These are phyloP conservation scores for Tonatia bakeri DNA, from an alignment of 2,113 vertebrate genomes.

Conservation along the genomic window DNA sequence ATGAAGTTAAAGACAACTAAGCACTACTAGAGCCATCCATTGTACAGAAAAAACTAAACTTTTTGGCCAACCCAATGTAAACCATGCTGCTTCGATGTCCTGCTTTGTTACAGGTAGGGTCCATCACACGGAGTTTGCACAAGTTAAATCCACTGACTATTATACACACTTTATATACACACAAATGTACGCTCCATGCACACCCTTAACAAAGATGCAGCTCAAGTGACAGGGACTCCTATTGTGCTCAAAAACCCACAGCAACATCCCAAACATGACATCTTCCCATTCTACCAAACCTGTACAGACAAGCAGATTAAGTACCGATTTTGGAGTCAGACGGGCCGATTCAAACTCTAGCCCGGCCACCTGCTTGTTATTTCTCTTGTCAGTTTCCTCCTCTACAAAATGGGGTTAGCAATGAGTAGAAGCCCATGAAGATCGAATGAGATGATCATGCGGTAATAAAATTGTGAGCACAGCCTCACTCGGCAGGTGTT, in stretches of 20 bases:
- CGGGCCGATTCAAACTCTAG: not conserved
- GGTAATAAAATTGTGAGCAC: not conserved
- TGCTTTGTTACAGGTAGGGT: conserved; percentile 37
- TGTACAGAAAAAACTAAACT: too few species aligned
- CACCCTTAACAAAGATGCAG: not conserved
- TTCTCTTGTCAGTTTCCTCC: conserved; percentile 10
- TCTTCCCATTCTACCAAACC: not conserved
- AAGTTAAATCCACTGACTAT: conserved; percentile 42
- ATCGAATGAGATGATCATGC: not conserved
- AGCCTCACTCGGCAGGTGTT: not conserved
- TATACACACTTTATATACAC: not conserved
- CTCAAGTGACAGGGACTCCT: conserved; percentile 1
- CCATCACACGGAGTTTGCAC: conserved; percentile 45
- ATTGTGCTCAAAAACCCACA: not conserved
- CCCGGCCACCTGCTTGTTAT: not conserved
- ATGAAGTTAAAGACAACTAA: too few species aligned
- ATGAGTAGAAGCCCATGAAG: not conserved
- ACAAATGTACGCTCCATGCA: too few species aligned
- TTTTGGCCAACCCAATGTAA: not conserved
- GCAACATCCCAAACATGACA: not conserved
- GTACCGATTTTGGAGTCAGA: not conserved
- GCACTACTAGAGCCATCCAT: too few species aligned
- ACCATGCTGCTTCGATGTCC: conserved; percentile 26
- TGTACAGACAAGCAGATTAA: not conserved
- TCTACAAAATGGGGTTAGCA: not conserved